These are phyloP conservation scores for Brachionus angularis DNA, from an alignment of 1,140 invertebrate species.

Conservation along the genomic window DNA sequence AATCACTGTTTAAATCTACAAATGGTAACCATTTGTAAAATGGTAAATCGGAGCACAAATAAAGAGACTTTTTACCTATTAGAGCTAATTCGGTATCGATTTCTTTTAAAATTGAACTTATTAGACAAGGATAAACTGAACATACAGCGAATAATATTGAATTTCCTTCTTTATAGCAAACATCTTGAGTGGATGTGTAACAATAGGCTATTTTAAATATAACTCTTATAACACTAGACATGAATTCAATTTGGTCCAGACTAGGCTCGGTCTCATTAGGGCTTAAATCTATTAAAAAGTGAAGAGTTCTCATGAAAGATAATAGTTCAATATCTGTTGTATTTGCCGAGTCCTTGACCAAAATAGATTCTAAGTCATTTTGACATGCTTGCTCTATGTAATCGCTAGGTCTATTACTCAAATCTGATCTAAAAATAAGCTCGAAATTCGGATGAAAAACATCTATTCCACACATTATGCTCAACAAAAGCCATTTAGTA, in stretches of 20 bases:
- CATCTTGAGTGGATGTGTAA: conserved; percentile 9
- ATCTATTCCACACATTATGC: conserved; percentile 42
- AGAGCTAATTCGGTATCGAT: conserved; percentile 21
- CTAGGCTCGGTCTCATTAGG: not conserved
- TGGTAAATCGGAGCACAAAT: conserved; percentile 15
- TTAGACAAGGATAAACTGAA: conserved; percentile 19
- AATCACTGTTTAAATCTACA: conserved; percentile 19
- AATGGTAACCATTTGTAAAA: conserved; percentile 21
- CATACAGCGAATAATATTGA: conserved; percentile 6
- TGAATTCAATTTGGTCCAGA: not conserved
- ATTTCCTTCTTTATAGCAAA: conserved; percentile 40
- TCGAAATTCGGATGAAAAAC: conserved; percentile 40
- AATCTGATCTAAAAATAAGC: conserved; percentile 17
- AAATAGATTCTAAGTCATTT: conserved; percentile 21
- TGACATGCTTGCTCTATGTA: conserved; percentile 8
- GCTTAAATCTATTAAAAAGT: conserved; percentile 38
- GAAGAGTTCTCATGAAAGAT: conserved; percentile 15
- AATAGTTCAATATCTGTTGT: conserved; percentile 18
- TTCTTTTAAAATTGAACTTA: conserved; percentile 16
- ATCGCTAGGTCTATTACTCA: not conserved
- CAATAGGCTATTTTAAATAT: conserved; percentile 37
- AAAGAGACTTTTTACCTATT: conserved; percentile 24
- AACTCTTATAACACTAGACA: not conserved
- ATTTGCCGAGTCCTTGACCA: conserved; percentile 15
- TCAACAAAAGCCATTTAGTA: conserved; percentile 33